Evolutionary conservation across 1,140 invertebrate species (phyloP), one percentile per base, ranked within the genome.

Genomic region (Drosophila triauraria): DNA sequence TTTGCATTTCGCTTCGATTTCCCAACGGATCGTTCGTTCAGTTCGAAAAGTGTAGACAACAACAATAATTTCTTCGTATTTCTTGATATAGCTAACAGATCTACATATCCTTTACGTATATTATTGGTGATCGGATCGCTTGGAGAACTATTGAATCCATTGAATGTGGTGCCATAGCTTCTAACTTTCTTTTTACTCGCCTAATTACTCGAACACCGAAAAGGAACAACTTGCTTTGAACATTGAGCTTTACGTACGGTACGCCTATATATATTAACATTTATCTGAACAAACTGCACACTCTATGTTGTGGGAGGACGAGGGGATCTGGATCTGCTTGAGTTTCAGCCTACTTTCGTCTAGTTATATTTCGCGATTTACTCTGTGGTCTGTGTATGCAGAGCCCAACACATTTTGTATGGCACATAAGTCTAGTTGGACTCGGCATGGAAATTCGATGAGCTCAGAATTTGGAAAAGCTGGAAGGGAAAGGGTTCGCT

Each of bases 171-270:
- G 69, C 80, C 67, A 75, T 62, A 71, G 51, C 64, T 65, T 78
- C 65, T 75, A 68, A 72, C 63, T 78, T 44, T 70, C 61, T 75
- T 38, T 58, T 64, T 78, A 63, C 57, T 62, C 60, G 61, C 27
- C 9, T 57, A 38, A 59, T 64, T 75, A 81, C 35, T 56, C 53
- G 35, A 56, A 56, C 58, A 90, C 79, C 78, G 62, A 90, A 85
- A 87, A 90, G 85, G 85, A 90, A 90, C 85, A 90, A 90, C 79
- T 85, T 70, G 81, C 86, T 90, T 90, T 90, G 86, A 90, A 90
- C 85, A 90, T 90, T 90, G 85, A 90, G 85, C 85, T 90, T 84
- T 79, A 72, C 77, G 63, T 78, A 78, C 64, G 56, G 62, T 75
- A 80, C 54, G 62, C 46, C 50, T 79, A 80, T 64, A 68, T 76